Evolutionary conservation across 23 tunicate species (phyloP).

Genomic region (Pegea sp.): DNA sequence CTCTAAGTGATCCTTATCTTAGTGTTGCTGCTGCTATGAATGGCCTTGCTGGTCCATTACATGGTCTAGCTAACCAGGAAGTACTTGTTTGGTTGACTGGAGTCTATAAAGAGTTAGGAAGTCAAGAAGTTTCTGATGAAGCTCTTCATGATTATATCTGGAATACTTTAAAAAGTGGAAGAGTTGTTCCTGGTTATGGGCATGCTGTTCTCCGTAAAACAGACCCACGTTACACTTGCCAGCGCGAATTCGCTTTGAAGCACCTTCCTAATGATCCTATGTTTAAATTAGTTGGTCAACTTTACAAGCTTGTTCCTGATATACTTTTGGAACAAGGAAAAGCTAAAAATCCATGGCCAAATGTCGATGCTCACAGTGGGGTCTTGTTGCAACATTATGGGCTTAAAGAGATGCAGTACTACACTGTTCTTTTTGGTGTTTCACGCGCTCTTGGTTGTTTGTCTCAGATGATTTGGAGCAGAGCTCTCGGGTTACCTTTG

Average conservation of each 20-base stretch:
- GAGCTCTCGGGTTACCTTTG: conserved; percentile 82
- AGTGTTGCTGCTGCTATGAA: conserved; percentile 89
- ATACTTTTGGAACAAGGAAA: conserved; percentile 89
- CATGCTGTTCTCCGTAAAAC: conserved; percentile 96
- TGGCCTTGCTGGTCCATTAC: conserved; percentile 99
- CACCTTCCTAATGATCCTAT: conserved; percentile 92
- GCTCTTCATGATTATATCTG: conserved; percentile 70
- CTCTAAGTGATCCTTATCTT: conserved; percentile 78
- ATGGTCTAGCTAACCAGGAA: conserved; percentile 97
- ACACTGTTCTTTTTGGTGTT: conserved; percentile 93
- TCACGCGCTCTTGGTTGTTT: conserved; percentile 88
- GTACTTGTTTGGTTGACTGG: conserved; percentile 95
- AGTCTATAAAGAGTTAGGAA: conserved; percentile 71
- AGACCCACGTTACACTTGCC: conserved; percentile 96
- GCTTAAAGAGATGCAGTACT: conserved; percentile 91
- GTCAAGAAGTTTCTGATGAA: conserved; percentile 71
- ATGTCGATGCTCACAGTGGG: conserved; percentile 99
- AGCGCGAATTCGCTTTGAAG: conserved; percentile 95
- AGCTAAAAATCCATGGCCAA: conserved; percentile 92
- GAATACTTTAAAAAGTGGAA: conserved; percentile 81
- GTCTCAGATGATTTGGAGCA: conserved; percentile 93
- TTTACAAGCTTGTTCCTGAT: conserved; percentile 83
- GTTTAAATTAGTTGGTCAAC: conserved; percentile 89
- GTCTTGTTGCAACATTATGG: conserved; percentile 85
- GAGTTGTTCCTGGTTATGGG: conserved; percentile 99